phyloP scores from a whole-genome alignment of 2,113 vertebrate genomes.

The Sorex araneus region DNA sequence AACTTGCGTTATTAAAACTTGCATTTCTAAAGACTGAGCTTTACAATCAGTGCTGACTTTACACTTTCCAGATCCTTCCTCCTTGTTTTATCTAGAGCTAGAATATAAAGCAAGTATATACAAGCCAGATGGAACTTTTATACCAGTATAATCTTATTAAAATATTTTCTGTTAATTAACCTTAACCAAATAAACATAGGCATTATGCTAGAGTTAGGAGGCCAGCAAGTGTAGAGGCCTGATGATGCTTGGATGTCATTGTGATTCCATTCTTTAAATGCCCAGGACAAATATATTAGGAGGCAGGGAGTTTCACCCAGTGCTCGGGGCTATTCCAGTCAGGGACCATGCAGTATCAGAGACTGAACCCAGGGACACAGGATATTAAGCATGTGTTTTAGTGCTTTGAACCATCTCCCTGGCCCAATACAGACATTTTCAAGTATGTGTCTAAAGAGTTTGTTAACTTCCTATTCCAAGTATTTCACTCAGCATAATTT shows the following conservation, averaged over 20 bases:
- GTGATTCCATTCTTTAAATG: neutral
- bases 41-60: conserved; percentile 74
- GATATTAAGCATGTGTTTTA: too few relatives aligned
- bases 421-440: conserved; percentile 28
- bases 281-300: neutral
- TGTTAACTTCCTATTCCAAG: conserved; percentile 66
- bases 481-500: conserved; percentile 71
- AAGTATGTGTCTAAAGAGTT: conserved; percentile 41
- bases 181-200: neutral
- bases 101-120: conserved; percentile 64
- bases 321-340: too few relatives aligned
- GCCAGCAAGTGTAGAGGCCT: conserved; percentile 47
- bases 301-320: too few relatives aligned
- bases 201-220: conserved; percentile 47
- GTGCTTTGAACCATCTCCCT: neutral
- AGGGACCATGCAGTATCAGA: too few relatives aligned
- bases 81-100: conserved; percentile 62
- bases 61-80: conserved; percentile 76
- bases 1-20: conserved; percentile 65
- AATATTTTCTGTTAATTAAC: conserved; percentile 50
- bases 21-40: conserved; percentile 67
- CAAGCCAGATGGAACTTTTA: conserved; percentile 50
- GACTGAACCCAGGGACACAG: too few relatives aligned
- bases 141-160: neutral
- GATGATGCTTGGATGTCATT: neutral